Evolutionary conservation across 2,797 vertebrate genomes (phyloP).

Genomic region (Lepidocolaptes lacrymiger): DNA sequence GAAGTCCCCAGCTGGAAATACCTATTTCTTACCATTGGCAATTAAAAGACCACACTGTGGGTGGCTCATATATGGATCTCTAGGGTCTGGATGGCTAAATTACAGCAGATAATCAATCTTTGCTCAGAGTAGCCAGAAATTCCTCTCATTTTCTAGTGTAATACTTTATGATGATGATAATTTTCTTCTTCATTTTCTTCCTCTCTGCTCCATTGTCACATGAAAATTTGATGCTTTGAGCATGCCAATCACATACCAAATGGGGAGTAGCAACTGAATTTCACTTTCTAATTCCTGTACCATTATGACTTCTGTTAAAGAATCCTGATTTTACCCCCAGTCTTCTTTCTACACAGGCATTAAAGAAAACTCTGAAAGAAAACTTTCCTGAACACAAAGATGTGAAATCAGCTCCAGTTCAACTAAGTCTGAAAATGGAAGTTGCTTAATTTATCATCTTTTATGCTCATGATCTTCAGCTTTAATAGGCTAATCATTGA

Average conservation of each 20-base stretch:
- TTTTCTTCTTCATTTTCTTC: not conserved
- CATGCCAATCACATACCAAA: accelerated
- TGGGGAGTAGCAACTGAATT: not conserved
- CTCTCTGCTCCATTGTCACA: not conserved
- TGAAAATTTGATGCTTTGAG: not conserved
- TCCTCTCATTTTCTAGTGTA: not conserved
- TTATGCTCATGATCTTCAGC: not conserved
- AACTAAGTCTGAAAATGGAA: not conserved
- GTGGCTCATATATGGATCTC: not conserved
- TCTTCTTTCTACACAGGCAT: not conserved
- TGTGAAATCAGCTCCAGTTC: not conserved
- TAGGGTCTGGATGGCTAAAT: not conserved
- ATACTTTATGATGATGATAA: not conserved
- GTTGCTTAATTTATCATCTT: not conserved
- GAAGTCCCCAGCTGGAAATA: not conserved
- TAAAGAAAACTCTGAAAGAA: not conserved
- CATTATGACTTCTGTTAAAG: not conserved
- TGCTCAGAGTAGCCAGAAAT: not conserved
- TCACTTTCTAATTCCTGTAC: not conserved
- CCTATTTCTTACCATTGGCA: not conserved
- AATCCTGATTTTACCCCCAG: not conserved
- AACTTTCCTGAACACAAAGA: not conserved
- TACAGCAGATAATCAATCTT: not conserved
- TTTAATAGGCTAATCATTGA: not conserved
- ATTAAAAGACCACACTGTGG: not conserved